phyloP scores from a whole-genome alignment of 2,888 invertebrate species.

The Portevinia maculata region DNA sequence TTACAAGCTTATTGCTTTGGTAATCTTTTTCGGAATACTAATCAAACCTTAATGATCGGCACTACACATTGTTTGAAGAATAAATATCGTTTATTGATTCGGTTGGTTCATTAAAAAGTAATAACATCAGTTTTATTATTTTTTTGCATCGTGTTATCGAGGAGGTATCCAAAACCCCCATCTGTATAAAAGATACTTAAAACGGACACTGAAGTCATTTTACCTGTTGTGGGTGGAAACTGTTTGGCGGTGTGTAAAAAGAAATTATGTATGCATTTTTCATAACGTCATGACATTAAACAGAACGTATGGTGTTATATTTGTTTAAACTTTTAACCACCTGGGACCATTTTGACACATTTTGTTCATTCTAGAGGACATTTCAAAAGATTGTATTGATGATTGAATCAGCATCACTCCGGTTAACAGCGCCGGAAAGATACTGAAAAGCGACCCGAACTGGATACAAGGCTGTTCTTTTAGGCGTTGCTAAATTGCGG shows the following conservation, averaged over 20 bases:
- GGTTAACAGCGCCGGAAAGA: no score
- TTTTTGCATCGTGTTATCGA: not conserved
- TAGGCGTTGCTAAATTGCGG: no score
- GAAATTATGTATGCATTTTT: not conserved
- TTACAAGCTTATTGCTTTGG: not conserved
- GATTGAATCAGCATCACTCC: no score
- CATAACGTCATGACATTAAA: not conserved
- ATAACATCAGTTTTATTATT: conserved; percentile 56
- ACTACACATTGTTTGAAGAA: conserved; percentile 28
- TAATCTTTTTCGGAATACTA: not conserved
- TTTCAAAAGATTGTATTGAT: no score
- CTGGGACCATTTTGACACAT: no score
- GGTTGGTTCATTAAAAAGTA: conserved; percentile 57
- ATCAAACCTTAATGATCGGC: conserved; percentile 9
- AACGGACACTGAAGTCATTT: not conserved
- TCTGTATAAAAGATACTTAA: not conserved
- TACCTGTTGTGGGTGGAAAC: not conserved
- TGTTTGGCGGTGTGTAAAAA: not conserved
- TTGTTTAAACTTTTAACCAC: no score
- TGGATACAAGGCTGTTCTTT: no score
- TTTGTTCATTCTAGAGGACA: no score
- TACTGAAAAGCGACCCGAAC: no score
- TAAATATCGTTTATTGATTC: conserved; percentile 42
- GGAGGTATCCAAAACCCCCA: not conserved
- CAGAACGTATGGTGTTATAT: no score